Conservation (phyloP, 1,140 invertebrate species). For the Papilio polyxenes region DNA sequence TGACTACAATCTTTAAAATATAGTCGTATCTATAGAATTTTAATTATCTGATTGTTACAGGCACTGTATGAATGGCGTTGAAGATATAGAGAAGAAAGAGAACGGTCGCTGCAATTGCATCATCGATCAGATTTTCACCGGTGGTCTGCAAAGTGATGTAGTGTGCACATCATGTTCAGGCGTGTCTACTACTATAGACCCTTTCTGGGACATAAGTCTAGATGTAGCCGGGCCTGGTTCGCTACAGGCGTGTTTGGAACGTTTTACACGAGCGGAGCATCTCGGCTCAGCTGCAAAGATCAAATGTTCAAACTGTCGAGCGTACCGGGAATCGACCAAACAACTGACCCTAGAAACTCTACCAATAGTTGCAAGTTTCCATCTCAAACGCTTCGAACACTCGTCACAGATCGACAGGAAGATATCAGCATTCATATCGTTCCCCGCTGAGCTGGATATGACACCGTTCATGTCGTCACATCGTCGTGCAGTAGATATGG, state of each 20-base stretch:
- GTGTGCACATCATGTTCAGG: conserved; percentile 96
- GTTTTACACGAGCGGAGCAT: conserved; percentile 96
- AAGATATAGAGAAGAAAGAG: conserved; percentile 74
- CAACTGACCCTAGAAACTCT: conserved; percentile 97
- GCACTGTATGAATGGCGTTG: conserved; percentile 79
- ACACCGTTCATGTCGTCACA: conserved; percentile 96
- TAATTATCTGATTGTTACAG: background rate
- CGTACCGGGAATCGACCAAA: conserved; percentile 96
- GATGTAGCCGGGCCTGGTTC: conserved; percentile 93
- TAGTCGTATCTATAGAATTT: no score
- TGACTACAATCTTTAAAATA: no score
- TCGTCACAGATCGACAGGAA: conserved; percentile 85
- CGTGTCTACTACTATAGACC: conserved; percentile 98
- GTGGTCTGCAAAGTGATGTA: conserved; percentile 97
- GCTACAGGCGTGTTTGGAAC: conserved; percentile 93
- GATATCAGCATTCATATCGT: conserved; percentile 97
- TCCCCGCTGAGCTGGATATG: conserved; percentile 98
- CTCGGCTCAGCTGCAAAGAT: conserved; percentile 94
- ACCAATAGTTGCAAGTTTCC: conserved; percentile 97
- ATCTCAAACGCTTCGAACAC: conserved; percentile 93
- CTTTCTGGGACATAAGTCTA: conserved; percentile 98
- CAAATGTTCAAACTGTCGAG: conserved; percentile 95
- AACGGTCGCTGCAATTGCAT: conserved; percentile 94
- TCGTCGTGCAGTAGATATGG: conserved; percentile 71
- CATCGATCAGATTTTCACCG: conserved; percentile 98